These are phyloP conservation scores for Corbicula japonica DNA, from an alignment of 2,888 invertebrate species.

Conservation along the genomic window DNA sequence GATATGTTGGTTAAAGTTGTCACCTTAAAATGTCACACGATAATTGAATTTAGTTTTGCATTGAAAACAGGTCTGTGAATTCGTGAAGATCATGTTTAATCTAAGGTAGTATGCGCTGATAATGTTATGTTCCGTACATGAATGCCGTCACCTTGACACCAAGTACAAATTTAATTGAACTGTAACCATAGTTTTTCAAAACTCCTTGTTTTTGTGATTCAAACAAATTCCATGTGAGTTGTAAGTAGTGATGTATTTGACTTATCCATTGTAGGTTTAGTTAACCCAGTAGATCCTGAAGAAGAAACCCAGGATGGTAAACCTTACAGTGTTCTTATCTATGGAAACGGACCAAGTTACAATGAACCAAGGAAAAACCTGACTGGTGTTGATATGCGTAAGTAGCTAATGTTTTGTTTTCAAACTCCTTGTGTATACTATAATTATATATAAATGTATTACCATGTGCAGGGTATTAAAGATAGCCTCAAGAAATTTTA, in stretches of 20 bases:
- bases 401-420: too few species aligned
- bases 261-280: constrained; percentile 46
- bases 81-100: neutral
- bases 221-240: neutral
- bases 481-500: neutral
- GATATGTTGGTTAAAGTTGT: too few species aligned
- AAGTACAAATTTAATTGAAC: neutral
- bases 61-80: too few species aligned
- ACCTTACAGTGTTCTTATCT: constrained; percentile 72
- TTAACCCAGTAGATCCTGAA: constrained; percentile 47
- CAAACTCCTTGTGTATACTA: too few species aligned
- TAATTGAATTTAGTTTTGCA: too few species aligned
- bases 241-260: neutral
- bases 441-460: neutral
- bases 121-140: neutral
- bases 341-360: constrained; percentile 76
- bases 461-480: too few species aligned
- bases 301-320: constrained; percentile 56
- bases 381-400: constrained; percentile 56
- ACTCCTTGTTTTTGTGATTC: neutral
- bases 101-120: neutral
- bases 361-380: constrained; percentile 50
- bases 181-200: neutral
- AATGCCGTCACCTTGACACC: neutral
- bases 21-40: too few species aligned